Percentiles rank a stretch among this genome's conserved stretches.
These are phyloP conservation scores for Pristionchus japonicus DNA, from an alignment of 2,888 invertebrate genomes.

Conservation along the genomic window DNA sequence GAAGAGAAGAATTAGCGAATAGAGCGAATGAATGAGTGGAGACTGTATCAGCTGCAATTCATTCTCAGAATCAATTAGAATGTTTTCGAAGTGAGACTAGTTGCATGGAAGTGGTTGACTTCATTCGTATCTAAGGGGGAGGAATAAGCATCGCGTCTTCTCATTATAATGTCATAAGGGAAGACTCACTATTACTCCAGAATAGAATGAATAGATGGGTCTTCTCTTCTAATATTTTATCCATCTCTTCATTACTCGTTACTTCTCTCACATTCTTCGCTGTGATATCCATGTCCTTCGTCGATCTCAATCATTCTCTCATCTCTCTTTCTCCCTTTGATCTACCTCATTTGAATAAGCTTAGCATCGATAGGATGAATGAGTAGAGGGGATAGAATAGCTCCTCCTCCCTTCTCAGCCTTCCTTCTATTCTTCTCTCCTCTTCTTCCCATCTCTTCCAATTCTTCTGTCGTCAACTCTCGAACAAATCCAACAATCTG, in stretches of 20 bases:
- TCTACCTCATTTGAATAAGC: constrained; percentile 27
- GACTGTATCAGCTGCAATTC: constrained; percentile 23
- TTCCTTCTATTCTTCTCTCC: neutral
- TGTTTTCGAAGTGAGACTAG: neutral
- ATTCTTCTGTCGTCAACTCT: constrained; percentile 41
- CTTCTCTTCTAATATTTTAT: constrained; percentile 51
- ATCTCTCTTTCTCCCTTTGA: neutral
- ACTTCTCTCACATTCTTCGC: constrained; percentile 49
- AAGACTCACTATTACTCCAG: constrained; percentile 66
- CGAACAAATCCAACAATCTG: constrained; percentile 46
- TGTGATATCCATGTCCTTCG: neutral
- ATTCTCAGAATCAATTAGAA: neutral
- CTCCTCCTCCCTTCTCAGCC: constrained; percentile 24
- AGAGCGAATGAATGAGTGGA: constrained; percentile 28
- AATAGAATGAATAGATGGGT: constrained; percentile 69
- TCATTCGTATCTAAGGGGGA: neutral
- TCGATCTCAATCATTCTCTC: neutral
- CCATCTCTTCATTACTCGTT: constrained; percentile 53
- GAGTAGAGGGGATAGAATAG: constrained; percentile 25
- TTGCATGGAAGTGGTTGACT: neutral
- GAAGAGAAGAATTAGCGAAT: constrained; percentile 25
- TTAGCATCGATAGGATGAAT: constrained; percentile 18
- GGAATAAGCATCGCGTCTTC: neutral
- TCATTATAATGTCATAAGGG: neutral
- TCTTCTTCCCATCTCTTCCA: constrained; percentile 36